A percentile compares a stretch with the other conserved stretches of the same genome.
phyloP scores from a whole-genome alignment of 37 sponge, comb jelly and placozoan genomes.

The Mnemiopsis leidyi region DNA sequence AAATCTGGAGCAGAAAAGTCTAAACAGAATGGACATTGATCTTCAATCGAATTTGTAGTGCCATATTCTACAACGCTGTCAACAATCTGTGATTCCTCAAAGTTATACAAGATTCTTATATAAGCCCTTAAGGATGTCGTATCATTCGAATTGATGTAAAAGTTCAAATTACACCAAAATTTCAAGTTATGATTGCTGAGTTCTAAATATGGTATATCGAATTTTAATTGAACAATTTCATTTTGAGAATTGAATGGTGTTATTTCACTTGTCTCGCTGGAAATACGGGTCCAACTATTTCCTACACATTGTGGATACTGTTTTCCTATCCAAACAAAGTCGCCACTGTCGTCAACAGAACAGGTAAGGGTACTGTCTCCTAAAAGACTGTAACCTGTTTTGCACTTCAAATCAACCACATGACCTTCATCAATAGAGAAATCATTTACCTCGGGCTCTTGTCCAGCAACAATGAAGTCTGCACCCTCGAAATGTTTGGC shows the following conservation, averaged over 20 bases:
- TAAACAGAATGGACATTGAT: not conserved
- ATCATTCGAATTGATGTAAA: not conserved
- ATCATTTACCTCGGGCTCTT: too few species aligned
- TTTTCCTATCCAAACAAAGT: not conserved
- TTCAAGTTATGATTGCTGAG: not conserved
- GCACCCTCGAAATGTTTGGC: not conserved
- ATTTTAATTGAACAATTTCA: not conserved
- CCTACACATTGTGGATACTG: not conserved
- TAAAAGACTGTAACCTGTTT: not conserved
- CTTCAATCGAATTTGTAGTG: not conserved
- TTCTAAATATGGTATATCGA: not conserved
- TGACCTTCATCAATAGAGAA: too few species aligned
- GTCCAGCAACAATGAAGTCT: not conserved
- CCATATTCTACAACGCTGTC: not conserved
- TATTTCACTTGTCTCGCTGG: not conserved
- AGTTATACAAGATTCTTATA: not conserved
- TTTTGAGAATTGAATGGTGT: not conserved
- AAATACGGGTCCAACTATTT: not conserved
- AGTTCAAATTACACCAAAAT: not conserved
- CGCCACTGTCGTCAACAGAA: not conserved
- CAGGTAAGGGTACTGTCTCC: not conserved
- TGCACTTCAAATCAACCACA: not conserved
- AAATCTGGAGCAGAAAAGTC: not conserved
- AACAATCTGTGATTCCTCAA: not conserved
- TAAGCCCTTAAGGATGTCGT: not conserved